These are phyloP conservation scores for Odontophorus gujanensis DNA, from an alignment of 2,113 vertebrate genomes.

Conservation along the genomic window DNA sequence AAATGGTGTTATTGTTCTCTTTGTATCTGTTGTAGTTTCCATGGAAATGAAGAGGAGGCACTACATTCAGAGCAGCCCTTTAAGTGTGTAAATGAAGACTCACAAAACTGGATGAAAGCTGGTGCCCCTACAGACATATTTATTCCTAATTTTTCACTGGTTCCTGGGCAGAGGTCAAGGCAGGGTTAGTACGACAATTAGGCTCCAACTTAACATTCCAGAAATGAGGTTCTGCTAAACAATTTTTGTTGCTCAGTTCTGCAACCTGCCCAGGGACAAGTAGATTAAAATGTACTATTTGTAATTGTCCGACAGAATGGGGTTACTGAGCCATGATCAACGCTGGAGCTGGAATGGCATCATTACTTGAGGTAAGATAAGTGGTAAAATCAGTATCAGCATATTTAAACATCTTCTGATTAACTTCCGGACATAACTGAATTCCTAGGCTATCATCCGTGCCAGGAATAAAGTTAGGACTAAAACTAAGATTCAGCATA, in stretches of 20 bases:
- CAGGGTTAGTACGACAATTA: constrained; percentile 48
- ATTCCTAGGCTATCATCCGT: neutral
- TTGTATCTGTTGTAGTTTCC: no score
- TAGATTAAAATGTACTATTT: constrained; percentile 72
- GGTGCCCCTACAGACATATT: constrained; percentile 5
- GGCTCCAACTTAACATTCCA: constrained; percentile 29
- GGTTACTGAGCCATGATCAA: constrained; percentile 69
- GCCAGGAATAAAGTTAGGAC: constrained; percentile 1
- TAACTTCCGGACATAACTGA: constrained; percentile 43
- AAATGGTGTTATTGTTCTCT: no score
- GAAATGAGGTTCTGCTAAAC: constrained; percentile 20
- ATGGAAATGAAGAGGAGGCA: no score
- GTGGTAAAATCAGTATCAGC: constrained; percentile 62
- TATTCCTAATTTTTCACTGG: constrained; percentile 36
- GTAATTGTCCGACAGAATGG: constrained; percentile 74
- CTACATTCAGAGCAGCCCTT: no score
- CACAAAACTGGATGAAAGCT: constrained; percentile 7
- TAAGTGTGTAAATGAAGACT: neutral
- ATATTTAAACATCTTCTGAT: constrained; percentile 58
- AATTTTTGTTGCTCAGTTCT: constrained; percentile 50
- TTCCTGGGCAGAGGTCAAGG: constrained; percentile 34
- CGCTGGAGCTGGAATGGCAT: constrained; percentile 34
- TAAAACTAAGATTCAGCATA: neutral
- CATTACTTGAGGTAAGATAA: constrained; percentile 69
- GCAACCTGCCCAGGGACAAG: constrained; percentile 66